Conservation (phyloP, 2,888 invertebrate species). For the Campaea margaritaria region DNA sequence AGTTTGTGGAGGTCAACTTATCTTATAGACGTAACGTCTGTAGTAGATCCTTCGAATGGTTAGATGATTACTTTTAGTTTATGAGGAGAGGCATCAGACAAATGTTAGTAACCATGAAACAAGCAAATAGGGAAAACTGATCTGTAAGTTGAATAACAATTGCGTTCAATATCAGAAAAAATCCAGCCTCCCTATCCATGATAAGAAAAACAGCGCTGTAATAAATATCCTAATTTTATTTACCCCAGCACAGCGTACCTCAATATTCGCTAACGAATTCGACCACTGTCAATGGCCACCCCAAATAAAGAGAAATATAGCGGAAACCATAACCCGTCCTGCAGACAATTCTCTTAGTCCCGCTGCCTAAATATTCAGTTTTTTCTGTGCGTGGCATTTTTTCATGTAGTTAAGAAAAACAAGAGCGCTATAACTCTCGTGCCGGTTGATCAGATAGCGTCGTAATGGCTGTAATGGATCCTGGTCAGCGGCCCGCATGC, state of each 20-base stretch:
- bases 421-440: slow-evolving; percentile 82
- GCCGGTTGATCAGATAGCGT: slow-evolving; percentile 82
- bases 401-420: slow-evolving; percentile 81
- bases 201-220: slow-evolving; percentile 11
- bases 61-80: slow-evolving; percentile 40
- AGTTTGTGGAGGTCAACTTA: slow-evolving; percentile 53
- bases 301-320: slow-evolving; percentile 70
- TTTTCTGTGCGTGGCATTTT: slow-evolving; percentile 68
- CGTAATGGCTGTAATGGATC: slow-evolving; percentile 85
- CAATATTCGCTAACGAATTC: slow-evolving; percentile 42
- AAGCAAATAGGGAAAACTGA: background rate
- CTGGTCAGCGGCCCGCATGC: slow-evolving; percentile 86
- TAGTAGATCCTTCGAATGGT: slow-evolving; percentile 38
- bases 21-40: slow-evolving; percentile 43
- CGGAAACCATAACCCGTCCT: slow-evolving; percentile 78
- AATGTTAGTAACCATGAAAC: background rate
- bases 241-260: slow-evolving; percentile 37
- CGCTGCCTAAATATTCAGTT: slow-evolving; percentile 68
- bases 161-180: slow-evolving; percentile 1
- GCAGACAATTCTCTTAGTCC: slow-evolving; percentile 61
- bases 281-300: slow-evolving; percentile 50
- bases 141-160: background rate
- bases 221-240: slow-evolving; percentile 44
- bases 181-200: background rate
- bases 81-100: slow-evolving; percentile 16